A percentile compares a stretch with the other conserved stretches of the same genome.
Conservation (phyloP, 2,888 invertebrate genomes). For the Acronicta alni region DNA sequence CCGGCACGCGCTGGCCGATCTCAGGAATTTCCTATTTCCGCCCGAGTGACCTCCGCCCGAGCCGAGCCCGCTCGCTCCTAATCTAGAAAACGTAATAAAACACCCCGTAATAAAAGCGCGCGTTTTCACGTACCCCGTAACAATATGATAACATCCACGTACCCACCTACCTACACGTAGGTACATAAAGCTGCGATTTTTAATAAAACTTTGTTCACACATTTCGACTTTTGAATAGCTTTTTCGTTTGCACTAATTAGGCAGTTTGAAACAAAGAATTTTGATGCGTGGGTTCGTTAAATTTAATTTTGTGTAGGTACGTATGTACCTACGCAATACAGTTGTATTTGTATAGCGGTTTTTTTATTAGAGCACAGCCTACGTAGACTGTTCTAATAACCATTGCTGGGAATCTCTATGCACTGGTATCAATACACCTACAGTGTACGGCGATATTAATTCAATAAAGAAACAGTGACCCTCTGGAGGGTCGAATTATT, state of each 20-base stretch:
- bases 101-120: slow-evolving; percentile 82
- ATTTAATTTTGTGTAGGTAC: slow-evolving; percentile 48
- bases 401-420: background rate
- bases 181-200: slow-evolving; percentile 53
- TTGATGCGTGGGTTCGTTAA: slow-evolving; percentile 58
- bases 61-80: slow-evolving; percentile 66
- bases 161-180: slow-evolving; percentile 57
- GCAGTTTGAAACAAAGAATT: slow-evolving; percentile 64
- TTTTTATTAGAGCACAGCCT: slow-evolving; percentile 2
- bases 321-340: slow-evolving; percentile 15
- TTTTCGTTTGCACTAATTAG: slow-evolving; percentile 67
- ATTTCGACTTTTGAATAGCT: slow-evolving; percentile 51
- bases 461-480: too few species aligned
- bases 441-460: too few species aligned
- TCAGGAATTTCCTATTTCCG: slow-evolving; percentile 71
- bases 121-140: slow-evolving; percentile 87
- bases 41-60: slow-evolving; percentile 61
- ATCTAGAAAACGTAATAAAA: slow-evolving; percentile 87
- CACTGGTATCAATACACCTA: background rate
- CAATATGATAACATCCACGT: slow-evolving; percentile 88
- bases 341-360: slow-evolving; percentile 18
- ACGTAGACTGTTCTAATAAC: background rate
- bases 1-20: slow-evolving; percentile 56
- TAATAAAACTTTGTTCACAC: slow-evolving; percentile 52
- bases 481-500: too few species aligned